Evolutionary conservation across 2,888 invertebrate genomes (phyloP).

Genomic region (Dryobotodes eremita): DNA sequence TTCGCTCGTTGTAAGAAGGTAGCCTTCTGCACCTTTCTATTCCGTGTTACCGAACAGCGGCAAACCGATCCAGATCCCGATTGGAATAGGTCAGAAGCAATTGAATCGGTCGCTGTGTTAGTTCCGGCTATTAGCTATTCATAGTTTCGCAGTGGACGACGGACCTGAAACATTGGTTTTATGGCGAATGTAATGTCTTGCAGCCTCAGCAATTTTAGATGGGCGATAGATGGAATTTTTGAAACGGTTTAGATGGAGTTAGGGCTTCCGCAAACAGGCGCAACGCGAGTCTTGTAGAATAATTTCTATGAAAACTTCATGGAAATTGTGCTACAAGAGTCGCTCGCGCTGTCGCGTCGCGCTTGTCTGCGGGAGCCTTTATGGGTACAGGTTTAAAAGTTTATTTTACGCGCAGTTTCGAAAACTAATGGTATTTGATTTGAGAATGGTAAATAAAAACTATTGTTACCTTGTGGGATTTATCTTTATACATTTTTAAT

Average conservation of each 20-base stretch:
- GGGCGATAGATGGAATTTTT: constrained; percentile 37
- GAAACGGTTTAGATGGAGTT: constrained; percentile 16
- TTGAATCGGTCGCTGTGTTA: constrained; percentile 57
- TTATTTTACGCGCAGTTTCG: neutral
- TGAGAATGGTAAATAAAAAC: neutral
- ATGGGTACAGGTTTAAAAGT: neutral
- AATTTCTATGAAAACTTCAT: too few relatives aligned
- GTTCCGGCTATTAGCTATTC: constrained; percentile 64
- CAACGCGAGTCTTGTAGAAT: too few relatives aligned
- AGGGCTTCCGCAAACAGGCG: neutral
- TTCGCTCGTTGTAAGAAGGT: neutral
- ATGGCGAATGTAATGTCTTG: constrained; percentile 44
- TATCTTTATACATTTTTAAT: neutral
- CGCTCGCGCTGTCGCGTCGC: too few relatives aligned
- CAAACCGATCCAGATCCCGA: constrained; percentile 57
- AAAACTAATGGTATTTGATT: neutral
- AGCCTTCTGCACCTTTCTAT: constrained; percentile 7
- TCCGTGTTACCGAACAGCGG: constrained; percentile 3
- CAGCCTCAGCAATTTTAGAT: constrained; percentile 46
- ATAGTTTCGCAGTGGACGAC: constrained; percentile 52
- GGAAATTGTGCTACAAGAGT: too few relatives aligned
- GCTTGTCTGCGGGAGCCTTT: too few relatives aligned
- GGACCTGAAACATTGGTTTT: constrained; percentile 54
- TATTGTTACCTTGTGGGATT: neutral
- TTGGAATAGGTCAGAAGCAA: constrained; percentile 39